Evolutionary conservation across 1,140 invertebrate genomes (phyloP), one percentile per base, ranked within the genome.

Genomic region (Drosophila cardini): DNA sequence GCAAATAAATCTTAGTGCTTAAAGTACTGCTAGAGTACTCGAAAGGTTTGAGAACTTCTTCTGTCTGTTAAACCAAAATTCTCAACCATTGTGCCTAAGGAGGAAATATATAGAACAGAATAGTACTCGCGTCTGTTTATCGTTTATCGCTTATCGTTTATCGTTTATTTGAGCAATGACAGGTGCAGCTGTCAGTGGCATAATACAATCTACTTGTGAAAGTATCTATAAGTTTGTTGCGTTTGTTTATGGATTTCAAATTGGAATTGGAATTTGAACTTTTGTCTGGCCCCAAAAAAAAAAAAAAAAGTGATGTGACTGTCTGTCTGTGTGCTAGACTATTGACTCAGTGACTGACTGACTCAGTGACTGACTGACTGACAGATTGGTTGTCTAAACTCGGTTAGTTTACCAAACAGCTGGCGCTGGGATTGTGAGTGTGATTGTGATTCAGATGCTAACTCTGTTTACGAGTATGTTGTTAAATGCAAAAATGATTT

Each of bases 401-500:
- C 61, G 50, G 56, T 76, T 56, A 57, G 56, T 75, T 67, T 50
- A 26, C 38, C 15, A 45, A 36, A 43, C 40, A 62, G 43, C 45
- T 57, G 56, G 80, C 52, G 32, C 36, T 60, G 38, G 13, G 57
- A 57, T 10, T 64, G 65, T 64, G 21, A 26, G 21, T 26, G 21
- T 26, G 78, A 69, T 71, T 61, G 48, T 52, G 48, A 52, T 63
- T 11, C n/a, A 36, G 58, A 5, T 45, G 60, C 45, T 34, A 34
- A 21, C 21, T 45, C 84, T 86, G 84, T 87, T 87, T 89, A 72
- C 55, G 53, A 72, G 63, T 60, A 74, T 87, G 80, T 78, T 89
- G 84, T 89, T 89, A 89, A 89, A 89, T 89, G 84, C 84, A 89
- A 89, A 89, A 89, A 89, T 89, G 73, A 89, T 89, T 89, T 84